Evolutionary conservation across 2,888 invertebrate genomes (phyloP), one percentile per base, ranked within the genome.

Genomic region (Limenitis camilla): DNA sequence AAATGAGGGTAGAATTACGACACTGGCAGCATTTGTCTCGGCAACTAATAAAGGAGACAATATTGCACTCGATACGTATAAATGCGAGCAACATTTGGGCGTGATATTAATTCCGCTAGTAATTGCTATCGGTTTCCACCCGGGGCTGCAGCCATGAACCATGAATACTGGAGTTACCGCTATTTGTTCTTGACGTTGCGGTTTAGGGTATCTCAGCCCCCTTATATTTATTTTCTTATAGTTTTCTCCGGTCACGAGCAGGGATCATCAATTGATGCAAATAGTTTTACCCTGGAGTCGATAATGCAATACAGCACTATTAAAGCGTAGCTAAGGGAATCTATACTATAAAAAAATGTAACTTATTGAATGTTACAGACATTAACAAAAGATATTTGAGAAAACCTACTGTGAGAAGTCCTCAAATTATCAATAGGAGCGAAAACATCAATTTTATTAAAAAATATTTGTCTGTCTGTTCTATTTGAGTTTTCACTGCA

Each of bases 1-100:
- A 69, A 78, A 80, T 80, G 74, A 78, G 79, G 76, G 72, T 66
- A 72, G 72, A 76, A 81, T 81, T 81, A 81, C 79, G 74, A 76
- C 71, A 66, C 69, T 63, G 72, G 74, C 75, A 74, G 77, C 84
- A 84, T 85, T 86, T 81, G 81, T 86, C 79, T 76, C 79, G 72
- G 74, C 74, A 76, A 84, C 84, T 86, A 87, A 87, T 87, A 87
- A 85, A 83, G 83, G 83, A 86, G 86, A 86, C 87, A 86, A 84
- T 87, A 87, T 87, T 87, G 87, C 87, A 87, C 76, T 86, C 85
- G 78, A 87, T 84, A 84, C 78, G 81, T 85, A 86, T 85, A 86
- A 86, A 87, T 83, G 82, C 76, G 80, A 78, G 84, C 69, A 82
- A 81, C 84, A 86, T 86, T 87, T 84, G 83, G 80, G 82, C 82